Evolutionary conservation across 2,797 vertebrate genomes (phyloP).

Genomic region (Leptatherina wallacei): DNA sequence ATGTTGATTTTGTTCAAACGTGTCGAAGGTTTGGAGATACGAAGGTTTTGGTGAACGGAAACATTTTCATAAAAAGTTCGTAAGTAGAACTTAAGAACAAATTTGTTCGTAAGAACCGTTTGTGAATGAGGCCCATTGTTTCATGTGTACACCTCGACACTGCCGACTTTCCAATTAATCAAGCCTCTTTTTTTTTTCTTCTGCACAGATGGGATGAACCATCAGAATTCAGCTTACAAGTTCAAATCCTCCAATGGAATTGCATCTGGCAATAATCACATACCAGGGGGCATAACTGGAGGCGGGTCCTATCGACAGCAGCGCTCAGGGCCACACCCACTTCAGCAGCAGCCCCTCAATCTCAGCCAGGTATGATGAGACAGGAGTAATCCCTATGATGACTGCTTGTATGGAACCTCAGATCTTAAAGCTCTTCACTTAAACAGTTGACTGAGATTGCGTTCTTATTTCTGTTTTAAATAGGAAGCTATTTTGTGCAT

Average conservation of each 20-base stretch:
- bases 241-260: constrained; percentile 92
- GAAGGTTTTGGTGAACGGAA: too few relatives aligned
- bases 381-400: not conserved
- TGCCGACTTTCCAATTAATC: not conserved
- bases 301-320: constrained; percentile 91
- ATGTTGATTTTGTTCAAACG: too few relatives aligned
- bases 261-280: constrained; percentile 90
- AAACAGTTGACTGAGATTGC: too few relatives aligned
- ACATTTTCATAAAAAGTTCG: too few relatives aligned
- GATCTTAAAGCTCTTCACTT: not conserved
- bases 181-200: constrained; percentile 7
- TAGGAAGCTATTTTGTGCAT: not conserved
- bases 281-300: constrained; percentile 86
- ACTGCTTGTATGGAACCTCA: not conserved
- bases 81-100: too few relatives aligned
- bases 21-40: too few relatives aligned
- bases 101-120: too few relatives aligned
- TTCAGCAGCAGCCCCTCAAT: constrained; percentile 99
- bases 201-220: constrained; percentile 87
- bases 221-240: constrained; percentile 93
- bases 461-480: not conserved
- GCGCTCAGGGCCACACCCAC: constrained; percentile 90
- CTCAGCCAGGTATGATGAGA: constrained; percentile 93
- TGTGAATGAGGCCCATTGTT: not conserved
- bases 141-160: too few relatives aligned